Percentiles rank a stretch among this genome's conserved stretches.
Conservation (phyloP, 1,140 invertebrate genomes). For the Apis laboriosa region DNA sequence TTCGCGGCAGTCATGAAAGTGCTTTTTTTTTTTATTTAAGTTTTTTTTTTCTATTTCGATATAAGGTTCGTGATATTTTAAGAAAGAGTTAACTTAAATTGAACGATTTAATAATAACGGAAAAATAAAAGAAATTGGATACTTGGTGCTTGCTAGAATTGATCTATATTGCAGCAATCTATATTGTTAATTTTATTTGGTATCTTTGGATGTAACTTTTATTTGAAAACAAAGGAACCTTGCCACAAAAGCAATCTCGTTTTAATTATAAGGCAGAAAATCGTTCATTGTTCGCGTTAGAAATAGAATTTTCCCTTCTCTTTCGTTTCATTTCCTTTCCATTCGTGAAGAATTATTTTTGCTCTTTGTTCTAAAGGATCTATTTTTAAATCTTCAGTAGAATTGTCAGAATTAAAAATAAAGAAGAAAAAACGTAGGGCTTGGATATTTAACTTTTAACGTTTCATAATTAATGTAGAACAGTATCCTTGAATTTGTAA, state of each 20-base stretch:
- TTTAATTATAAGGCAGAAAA: constrained; percentile 21
- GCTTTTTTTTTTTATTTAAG: background rate
- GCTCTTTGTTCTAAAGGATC: background rate
- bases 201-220: background rate
- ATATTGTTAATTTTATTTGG: background rate
- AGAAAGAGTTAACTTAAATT: background rate
- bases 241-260: background rate
- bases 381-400: background rate
- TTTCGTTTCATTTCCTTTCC: constrained; percentile 20
- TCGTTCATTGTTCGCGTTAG: constrained; percentile 3
- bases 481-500: no score
- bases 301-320: constrained; percentile 22
- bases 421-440: background rate
- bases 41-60: background rate
- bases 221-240: background rate
- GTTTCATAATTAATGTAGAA: no score
- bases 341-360: background rate
- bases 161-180: background rate
- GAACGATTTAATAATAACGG: background rate
- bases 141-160: background rate
- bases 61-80: background rate
- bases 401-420: no score
- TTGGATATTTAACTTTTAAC: no score
- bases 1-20: background rate
- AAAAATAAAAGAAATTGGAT: background rate